Percentiles rank a stretch among this genome's conserved stretches.
These are phyloP conservation scores for Syngnathoides biaculeatus DNA, from an alignment of 2,113 vertebrate genomes.

Conservation along the genomic window DNA sequence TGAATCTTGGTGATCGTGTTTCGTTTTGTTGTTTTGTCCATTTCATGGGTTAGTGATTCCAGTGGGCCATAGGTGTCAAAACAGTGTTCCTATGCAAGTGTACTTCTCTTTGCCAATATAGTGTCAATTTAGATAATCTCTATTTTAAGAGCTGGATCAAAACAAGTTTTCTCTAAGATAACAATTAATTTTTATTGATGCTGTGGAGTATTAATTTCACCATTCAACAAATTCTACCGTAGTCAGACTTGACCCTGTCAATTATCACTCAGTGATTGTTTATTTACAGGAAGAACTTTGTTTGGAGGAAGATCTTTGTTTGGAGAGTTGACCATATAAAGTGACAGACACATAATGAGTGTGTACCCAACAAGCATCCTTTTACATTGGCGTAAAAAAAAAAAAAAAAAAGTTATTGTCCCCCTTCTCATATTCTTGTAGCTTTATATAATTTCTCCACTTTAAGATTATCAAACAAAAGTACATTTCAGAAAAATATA, in stretches of 20 bases:
- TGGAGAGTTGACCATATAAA: conserved; percentile 53
- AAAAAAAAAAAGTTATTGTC: no score
- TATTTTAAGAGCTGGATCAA: background rate
- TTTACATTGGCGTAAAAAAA: conserved; percentile 6
- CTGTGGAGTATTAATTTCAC: background rate
- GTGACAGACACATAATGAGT: conserved; percentile 54
- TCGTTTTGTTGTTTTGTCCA: conserved; percentile 13
- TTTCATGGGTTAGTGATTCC: background rate
- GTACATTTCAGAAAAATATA: no score
- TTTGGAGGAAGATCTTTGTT: conserved; percentile 57
- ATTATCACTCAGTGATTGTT: conserved; percentile 57
- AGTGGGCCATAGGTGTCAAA: background rate
- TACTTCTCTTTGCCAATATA: conserved; percentile 19
- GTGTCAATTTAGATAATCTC: background rate
- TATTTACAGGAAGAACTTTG: conserved; percentile 63
- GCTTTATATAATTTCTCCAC: no score
- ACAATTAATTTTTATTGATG: background rate
- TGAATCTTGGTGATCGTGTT: conserved; percentile 4
- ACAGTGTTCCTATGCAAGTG: conserved; percentile 1
- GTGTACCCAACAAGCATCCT: conserved; percentile 1
- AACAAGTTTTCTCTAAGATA: background rate
- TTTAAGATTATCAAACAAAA: no score
- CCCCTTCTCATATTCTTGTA: no score
- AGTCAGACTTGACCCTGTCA: conserved; percentile 56
- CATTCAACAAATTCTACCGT: background rate